A percentile compares a stretch with the other conserved stretches of the same genome.
phyloP scores from a whole-genome alignment of 2,797 vertebrate genomes.

The Poecile montanus region DNA sequence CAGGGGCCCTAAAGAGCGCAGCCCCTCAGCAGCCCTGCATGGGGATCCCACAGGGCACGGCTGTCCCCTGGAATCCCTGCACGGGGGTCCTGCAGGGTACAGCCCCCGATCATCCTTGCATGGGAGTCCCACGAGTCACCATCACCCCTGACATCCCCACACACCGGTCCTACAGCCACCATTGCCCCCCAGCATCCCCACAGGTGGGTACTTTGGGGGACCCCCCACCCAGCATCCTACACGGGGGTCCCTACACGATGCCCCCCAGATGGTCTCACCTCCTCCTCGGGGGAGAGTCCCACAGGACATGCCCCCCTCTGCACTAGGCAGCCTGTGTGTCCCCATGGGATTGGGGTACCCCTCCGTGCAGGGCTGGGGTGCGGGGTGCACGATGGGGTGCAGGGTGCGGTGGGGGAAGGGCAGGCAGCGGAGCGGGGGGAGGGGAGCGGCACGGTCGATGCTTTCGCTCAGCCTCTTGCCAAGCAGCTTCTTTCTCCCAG shows the following conservation, averaged over 20 bases:
- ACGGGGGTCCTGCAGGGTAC: background rate
- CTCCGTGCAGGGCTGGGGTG: background rate
- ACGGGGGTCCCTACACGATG: rapidly evolving
- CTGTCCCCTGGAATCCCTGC: background rate
- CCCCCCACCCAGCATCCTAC: background rate
- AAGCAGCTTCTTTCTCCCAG: slow-evolving; percentile 35
- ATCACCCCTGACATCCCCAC: background rate
- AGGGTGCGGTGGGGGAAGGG: background rate
- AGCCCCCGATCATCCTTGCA: too few species aligned
- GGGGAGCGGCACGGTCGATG: background rate
- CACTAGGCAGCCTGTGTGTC: too few species aligned
- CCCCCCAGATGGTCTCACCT: background rate
- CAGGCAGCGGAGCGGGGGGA: background rate
- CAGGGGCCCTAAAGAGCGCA: background rate
- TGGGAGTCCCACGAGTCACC: too few species aligned
- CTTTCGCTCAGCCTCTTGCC: slow-evolving; percentile 24
- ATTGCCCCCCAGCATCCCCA: background rate
- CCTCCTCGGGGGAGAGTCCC: background rate
- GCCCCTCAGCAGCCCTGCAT: too few species aligned
- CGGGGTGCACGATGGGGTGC: background rate
- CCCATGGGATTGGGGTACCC: background rate
- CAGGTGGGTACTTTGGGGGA: background rate
- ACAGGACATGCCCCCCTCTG: background rate
- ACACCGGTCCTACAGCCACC: background rate
- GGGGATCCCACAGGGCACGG: too few species aligned